phyloP scores from a whole-genome alignment of 2,888 invertebrate genomes.

The Caradrina clavipalpis region DNA sequence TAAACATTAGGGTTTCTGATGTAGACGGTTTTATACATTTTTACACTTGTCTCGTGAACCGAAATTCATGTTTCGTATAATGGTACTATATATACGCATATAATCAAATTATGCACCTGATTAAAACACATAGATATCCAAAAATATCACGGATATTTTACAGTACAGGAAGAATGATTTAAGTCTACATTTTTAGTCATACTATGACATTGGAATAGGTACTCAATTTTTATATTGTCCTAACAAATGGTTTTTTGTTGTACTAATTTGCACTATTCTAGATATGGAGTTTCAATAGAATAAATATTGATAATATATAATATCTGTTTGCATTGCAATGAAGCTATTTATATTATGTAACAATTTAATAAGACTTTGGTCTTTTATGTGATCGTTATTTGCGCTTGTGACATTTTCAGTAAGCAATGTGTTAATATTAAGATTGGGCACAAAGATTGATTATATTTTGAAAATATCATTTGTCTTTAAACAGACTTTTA shows the following conservation, averaged over 20 bases:
- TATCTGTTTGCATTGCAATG: neutral
- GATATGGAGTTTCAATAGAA: neutral
- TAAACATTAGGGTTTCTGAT: neutral
- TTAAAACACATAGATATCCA: neutral
- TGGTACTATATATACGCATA: neutral
- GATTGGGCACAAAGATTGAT: neutral
- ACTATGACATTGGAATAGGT: slow-evolving; percentile 39
- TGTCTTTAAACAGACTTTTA: neutral
- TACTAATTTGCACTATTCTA: slow-evolving; percentile 18
- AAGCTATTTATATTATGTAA: neutral
- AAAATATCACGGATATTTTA: neutral
- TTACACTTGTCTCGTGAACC: too few species aligned
- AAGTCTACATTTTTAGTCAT: slow-evolving; percentile 32
- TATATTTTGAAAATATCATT: neutral
- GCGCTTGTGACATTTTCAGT: neutral
- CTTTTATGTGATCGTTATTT: neutral
- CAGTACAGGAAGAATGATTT: slow-evolving; percentile 20
- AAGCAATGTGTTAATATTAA: slow-evolving; percentile 18
- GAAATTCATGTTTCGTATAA: neutral
- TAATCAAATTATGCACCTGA: neutral
- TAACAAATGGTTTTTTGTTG: slow-evolving; percentile 21
- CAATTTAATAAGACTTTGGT: neutral
- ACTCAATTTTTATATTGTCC: slow-evolving; percentile 39
- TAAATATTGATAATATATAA: slow-evolving; percentile 9
- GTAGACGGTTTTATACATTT: neutral